Base-by-base conservation (phyloP, 2,888 invertebrate genomes). In the Eupithecia subfuscata region DNA sequence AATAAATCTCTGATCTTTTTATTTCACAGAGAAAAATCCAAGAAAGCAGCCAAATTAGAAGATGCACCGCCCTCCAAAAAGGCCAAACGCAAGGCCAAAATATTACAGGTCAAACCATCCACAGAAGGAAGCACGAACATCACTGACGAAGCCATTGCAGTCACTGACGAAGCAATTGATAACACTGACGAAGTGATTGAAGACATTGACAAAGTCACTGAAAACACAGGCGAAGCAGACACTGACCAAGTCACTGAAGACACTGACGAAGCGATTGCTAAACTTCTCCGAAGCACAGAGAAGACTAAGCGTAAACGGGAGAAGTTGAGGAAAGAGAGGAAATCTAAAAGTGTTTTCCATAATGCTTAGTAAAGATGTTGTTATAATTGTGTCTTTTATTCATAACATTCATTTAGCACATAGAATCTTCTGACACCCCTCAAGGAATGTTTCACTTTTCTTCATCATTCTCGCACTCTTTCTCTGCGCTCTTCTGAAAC, bases 201-300 rank as follows among this genome's bases (percentile, higher is more conserved):
- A 0, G 52, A 3, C 16, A 80, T 83, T 18, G 86, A 88, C 16
- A 91, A 92, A 2, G 52, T 8, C 52, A 52, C 52, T 52, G 52
- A 52, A 9, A 4, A 52, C 1, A 22, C 22, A 3, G 4, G 22
- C 22, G 85, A n/a, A n/a, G n/a, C 83, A 9, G 82, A 79, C 14
- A 79, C 83, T n/a, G 86, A 88, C 18, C 91, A 92, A 2, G 91
- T 92, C 2, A 95, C 95, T 73, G 88, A 56, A 22, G 82, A 79
- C 16, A 80, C 84, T 18, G 86, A 88, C 16, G 91, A 92, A 2
- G 91, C 92, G 2, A 95, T 95, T 74, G 88, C 86, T 76, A 87
- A 92, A 75, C 88, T 95, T 5, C 88, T 95, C 45, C 84, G 86
- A 73, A 95, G 92, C 82, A 95, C 95, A 0, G 95, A 95, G 87